Evolutionary conservation across 2,113 vertebrate species (phyloP).

Genomic region (zebrafish (Danio rerio)): DNA sequence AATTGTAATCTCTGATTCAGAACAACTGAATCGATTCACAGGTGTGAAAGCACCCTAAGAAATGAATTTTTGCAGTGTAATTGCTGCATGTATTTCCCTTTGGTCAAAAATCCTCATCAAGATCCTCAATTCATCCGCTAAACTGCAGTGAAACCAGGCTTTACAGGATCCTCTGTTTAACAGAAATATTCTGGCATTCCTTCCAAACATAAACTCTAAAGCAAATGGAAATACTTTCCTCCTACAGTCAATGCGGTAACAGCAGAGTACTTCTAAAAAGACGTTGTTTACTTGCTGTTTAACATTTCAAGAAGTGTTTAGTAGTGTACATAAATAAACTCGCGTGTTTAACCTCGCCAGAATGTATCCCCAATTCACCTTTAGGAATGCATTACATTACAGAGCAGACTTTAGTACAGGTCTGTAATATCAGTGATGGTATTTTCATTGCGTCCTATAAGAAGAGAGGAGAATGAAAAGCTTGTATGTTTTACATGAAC

Average conservation of each 20-base stretch:
- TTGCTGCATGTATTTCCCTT: too few relatives aligned
- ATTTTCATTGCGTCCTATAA: not conserved
- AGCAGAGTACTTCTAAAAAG: not conserved
- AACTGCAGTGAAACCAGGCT: not conserved
- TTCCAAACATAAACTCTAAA: slow-evolving; percentile 6
- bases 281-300: slow-evolving; percentile 1
- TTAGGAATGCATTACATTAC: not conserved
- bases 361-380: slow-evolving; percentile 12
- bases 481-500: slow-evolving; percentile 19
- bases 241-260: slow-evolving; percentile 22
- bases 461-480: slow-evolving; percentile 2
- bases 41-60: too few relatives aligned
- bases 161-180: not conserved
- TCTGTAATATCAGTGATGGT: not conserved
- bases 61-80: too few relatives aligned
- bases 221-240: slow-evolving; percentile 24
- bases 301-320: slow-evolving; percentile 41
- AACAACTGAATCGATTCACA: too few relatives aligned
- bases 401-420: not conserved
- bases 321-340: slow-evolving; percentile 45
- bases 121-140: too few relatives aligned
- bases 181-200: not conserved
- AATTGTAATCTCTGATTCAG: too few relatives aligned
- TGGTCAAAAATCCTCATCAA: too few relatives aligned
- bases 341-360: not conserved